A percentile compares a stretch with the other conserved stretches of the same genome.
phyloP scores from a whole-genome alignment of 2,113 vertebrate species.

The Forbesichthys papilliferus region DNA sequence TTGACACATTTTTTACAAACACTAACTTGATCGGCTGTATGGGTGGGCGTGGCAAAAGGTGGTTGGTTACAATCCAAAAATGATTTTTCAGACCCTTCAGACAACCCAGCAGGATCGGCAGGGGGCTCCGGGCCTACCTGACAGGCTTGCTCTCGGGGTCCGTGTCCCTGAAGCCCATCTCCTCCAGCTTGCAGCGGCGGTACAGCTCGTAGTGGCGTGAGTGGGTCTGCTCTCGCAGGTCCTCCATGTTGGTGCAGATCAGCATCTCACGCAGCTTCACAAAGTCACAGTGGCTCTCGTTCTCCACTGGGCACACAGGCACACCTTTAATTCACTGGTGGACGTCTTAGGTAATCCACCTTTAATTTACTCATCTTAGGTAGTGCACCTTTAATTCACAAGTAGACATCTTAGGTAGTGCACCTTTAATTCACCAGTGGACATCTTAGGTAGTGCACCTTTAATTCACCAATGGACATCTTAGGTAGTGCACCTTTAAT shows the following conservation, averaged over 20 bases:
- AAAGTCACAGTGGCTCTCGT: constrained; percentile 88
- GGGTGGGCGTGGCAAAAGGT: neutral
- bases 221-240: constrained; percentile 85
- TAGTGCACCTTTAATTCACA: no score
- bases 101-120: constrained; percentile 31
- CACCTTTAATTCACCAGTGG: no score
- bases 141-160: constrained; percentile 88
- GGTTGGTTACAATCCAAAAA: no score
- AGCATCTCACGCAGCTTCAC: constrained; percentile 89
- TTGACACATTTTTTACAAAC: no score
- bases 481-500: no score
- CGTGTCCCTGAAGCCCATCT: constrained; percentile 90
- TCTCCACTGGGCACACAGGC: constrained; percentile 76
- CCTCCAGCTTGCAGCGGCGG: constrained; percentile 86
- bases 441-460: no score
- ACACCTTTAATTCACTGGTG: neutral
- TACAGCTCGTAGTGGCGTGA: constrained; percentile 86
- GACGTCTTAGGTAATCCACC: neutral
- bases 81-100: neutral
- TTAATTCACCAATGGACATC: no score
- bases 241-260: constrained; percentile 89
- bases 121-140: constrained; percentile 68
- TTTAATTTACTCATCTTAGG: no score
- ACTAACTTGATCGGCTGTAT: neutral
- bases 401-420: no score